A percentile compares a stretch with the other conserved stretches of the same genome.
These are phyloP conservation scores for Prunella himalayana DNA, from an alignment of 2,113 vertebrate genomes.

Conservation along the genomic window DNA sequence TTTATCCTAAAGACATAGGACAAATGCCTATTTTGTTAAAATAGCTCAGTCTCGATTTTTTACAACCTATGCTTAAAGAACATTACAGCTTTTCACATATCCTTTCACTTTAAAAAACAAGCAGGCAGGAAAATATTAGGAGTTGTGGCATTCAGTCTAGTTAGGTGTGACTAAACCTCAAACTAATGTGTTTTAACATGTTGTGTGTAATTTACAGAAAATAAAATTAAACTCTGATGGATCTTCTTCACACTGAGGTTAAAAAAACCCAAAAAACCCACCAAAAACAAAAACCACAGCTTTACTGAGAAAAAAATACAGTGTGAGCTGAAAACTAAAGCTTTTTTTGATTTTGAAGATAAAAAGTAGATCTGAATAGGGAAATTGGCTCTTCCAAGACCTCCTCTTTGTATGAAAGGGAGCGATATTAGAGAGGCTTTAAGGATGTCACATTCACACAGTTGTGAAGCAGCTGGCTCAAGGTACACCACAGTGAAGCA, in stretches of 20 bases:
- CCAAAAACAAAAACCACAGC: background rate
- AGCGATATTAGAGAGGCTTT: background rate
- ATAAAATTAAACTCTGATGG: background rate
- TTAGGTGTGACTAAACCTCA: background rate
- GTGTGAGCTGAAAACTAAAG: background rate
- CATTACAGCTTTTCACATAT: background rate
- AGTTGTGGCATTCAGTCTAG: background rate
- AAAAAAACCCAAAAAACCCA: background rate
- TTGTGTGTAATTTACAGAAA: background rate
- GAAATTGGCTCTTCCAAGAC: background rate
- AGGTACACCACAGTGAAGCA: background rate
- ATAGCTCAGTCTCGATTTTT: background rate
- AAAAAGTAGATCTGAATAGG: background rate
- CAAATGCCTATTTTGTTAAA: background rate
- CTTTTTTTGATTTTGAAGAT: background rate
- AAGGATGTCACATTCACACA: background rate
- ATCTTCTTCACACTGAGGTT: background rate
- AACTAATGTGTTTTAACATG: background rate
- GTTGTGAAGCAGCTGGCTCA: background rate
- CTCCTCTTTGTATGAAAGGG: background rate
- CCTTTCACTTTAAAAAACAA: background rate
- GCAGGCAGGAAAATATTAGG: background rate
- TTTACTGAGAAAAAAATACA: background rate
- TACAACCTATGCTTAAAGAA: background rate
- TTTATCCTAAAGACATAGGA: background rate